A percentile compares a stretch with the other conserved stretches of the same genome.
Evolutionary conservation across 2,113 vertebrate species (phyloP).

Genomic region (Anoura caudifer): DNA sequence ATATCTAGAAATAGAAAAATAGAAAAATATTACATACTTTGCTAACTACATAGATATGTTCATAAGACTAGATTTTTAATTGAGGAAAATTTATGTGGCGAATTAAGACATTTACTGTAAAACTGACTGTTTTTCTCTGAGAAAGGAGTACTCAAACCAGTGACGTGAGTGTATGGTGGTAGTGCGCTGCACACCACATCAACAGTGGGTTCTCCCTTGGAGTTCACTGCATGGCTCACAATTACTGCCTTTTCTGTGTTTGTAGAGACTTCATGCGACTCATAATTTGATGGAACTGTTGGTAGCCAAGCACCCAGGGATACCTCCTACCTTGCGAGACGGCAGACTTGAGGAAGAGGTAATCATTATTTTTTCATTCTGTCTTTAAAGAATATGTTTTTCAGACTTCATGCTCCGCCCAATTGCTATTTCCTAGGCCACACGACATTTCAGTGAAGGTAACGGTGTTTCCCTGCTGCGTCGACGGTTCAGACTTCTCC

Average conservation of each 20-base stretch:
- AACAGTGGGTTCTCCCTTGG: neutral
- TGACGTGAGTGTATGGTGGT: neutral
- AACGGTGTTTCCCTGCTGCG: neutral
- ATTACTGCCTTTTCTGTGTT: constrained; percentile 46
- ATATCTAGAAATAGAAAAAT: neutral
- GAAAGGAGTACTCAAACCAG: neutral
- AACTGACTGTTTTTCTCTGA: neutral
- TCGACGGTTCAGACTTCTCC: neutral
- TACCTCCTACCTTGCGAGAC: constrained; percentile 95
- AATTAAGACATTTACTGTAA: constrained; percentile 12
- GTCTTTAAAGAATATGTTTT: neutral
- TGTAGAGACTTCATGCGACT: constrained; percentile 96
- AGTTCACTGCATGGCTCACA: neutral
- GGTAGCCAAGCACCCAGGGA: constrained; percentile 91
- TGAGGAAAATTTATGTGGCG: neutral
- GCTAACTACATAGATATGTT: neutral
- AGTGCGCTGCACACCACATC: neutral
- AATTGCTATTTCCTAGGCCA: neutral
- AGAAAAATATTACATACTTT: neutral
- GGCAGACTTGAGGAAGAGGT: constrained; percentile 95
- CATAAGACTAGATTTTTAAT: neutral
- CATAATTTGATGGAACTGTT: constrained; percentile 97
- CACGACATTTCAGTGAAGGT: neutral
- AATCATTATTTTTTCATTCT: constrained; percentile 23
- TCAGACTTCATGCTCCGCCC: neutral